Base-by-base conservation (phyloP, 2,888 invertebrate genomes). In the Spatulosminthurus flaviceps region DNA sequence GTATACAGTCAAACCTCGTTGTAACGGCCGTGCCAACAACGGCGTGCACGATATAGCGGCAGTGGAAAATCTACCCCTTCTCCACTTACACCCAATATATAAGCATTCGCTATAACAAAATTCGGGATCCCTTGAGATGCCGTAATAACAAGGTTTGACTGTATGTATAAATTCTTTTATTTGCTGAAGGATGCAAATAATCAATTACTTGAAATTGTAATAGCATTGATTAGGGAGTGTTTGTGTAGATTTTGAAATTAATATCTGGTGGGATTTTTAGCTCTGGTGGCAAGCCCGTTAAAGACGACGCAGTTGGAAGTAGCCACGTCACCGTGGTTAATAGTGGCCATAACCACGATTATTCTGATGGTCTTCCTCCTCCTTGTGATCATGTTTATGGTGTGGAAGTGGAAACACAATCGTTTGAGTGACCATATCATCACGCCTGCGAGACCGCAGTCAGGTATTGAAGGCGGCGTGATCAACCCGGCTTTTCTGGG, bases 401-500 rank as follows among this genome's bases (percentile, higher is more conserved):
- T 82, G 16, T 85, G 84, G 84, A 84, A 85, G 77, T 85, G 84
- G 83, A 84, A 84, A 77, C 79, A 81, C 72, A 83, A 83, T 79
- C 82, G 83, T 42, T 79, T 83, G 69, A 80, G 83, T 69, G 81
- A 82, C 71, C 76, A 64, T 13, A 67, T 69, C 26, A 71, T 77
- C 24, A 72, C 73, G 41, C 75, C 79, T 64, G 26, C 80, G 64
- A 80, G 82, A 80, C 82, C 79, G 42, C 81, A 80, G 81, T 82
- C 84, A 82, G 83, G 83, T 81, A 83, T 79, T 82, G 82, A 79
- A 64, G 84, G 83, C 42, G 82, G 80, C 64, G 84, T 83, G 78
- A 71, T 82, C 82, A 84, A 84, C 80, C 84, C 82, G 76, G 84
- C 83, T 81, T 84, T 84, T 82, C 80, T 74, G 73, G 82, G 83